Evolutionary conservation across 2,888 invertebrate species (phyloP), one percentile per base, ranked within the genome.

Genomic region (Drosophila borealis): DNA sequence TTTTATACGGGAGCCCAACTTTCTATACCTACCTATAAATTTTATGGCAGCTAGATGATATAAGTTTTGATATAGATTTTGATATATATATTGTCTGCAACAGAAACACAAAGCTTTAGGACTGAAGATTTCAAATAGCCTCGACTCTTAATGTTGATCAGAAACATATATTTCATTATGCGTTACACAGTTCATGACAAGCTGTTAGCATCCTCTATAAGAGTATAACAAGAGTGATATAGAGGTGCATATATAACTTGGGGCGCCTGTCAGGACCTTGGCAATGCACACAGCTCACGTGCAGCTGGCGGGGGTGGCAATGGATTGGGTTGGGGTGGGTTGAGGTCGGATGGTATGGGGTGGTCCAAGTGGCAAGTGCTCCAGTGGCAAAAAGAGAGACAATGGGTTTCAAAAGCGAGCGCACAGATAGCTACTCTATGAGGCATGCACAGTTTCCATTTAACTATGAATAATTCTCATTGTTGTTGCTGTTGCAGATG

Each of bases 381-480:
- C 19, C 37, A 49, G 1, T 51, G 53, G 45, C 72, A 59, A 19
- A 59, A 19, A 53, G 36, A 53, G 57, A 80, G 57, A 78, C 72
- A 78, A 81, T 77, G 70, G 68, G 55, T 63, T 71, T 73, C 49
- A 39, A 39, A 80, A 63, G 41, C 61, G 49, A 49, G 63, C 17
- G 57, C 41, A 45, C 45, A 68, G 64, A 64, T 44, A 63, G 53
- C 55, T 45, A 55, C 45, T 55, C 25, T 82, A 74, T 82, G 88
- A 75, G 71, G 70, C 75, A 78, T 53, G 62, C 70, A 70, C 74
- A 56, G 70, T 77, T 81, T 70, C 84, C 85, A 87, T 89, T 89
- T 81, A 89, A 88, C 74, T 85, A 85, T 85, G 85, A 85, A 85
- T 85, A 85, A 89, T 81, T 84, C 88, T 64, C 64, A 49, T 56